Conservation (phyloP, 1,140 invertebrate genomes). For the Brachionus plicatilis region DNA sequence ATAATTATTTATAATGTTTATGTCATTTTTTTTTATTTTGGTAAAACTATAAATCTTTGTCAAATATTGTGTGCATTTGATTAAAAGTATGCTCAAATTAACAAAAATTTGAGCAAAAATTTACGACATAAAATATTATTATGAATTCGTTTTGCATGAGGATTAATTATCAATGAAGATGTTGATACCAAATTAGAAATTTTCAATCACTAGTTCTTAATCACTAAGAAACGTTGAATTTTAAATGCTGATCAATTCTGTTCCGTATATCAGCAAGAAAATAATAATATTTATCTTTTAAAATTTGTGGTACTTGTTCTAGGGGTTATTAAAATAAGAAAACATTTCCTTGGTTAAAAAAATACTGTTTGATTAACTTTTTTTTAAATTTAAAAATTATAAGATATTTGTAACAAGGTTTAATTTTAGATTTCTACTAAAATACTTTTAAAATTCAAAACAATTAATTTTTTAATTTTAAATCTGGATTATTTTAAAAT, state of each 20-base stretch:
- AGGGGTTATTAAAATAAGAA: no score
- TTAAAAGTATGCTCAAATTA: background rate
- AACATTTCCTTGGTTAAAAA: no score
- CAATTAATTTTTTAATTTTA: no score
- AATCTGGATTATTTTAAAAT: no score
- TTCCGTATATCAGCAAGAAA: background rate
- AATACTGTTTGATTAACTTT: no score
- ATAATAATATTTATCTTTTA: background rate
- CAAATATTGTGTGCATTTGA: background rate
- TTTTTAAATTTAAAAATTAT: no score
- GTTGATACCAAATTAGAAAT: background rate
- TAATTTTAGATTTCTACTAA: no score
- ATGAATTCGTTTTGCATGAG: background rate
- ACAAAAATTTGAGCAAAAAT: background rate
- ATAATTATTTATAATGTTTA: constrained; percentile 21
- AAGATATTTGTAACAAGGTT: no score
- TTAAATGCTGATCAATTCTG: background rate
- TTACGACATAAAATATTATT: constrained; percentile 25
- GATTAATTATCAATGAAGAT: background rate
- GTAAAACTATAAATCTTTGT: constrained; percentile 24
- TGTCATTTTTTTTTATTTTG: background rate
- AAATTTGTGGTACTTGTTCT: no score
- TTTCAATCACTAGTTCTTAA: background rate
- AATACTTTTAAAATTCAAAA: no score
- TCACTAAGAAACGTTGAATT: background rate